Percentiles rank a stretch among this genome's conserved stretches.
phyloP scores from a whole-genome alignment of 1,140 invertebrate species.

The Parasteatoda tepidariorum region DNA sequence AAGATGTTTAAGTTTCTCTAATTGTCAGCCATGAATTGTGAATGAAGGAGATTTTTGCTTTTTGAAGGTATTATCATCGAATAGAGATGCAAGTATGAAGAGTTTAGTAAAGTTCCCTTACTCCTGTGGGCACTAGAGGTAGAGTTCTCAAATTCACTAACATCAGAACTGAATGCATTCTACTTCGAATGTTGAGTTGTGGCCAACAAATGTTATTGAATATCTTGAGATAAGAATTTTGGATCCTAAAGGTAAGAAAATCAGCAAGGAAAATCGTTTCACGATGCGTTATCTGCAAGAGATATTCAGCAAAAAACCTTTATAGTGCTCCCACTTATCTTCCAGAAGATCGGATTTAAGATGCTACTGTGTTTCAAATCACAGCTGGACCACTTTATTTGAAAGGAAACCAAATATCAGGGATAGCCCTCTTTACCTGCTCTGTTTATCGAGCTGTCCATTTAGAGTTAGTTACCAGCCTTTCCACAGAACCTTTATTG shows the following conservation, averaged over 20 bases:
- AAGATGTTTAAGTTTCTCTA: constrained; percentile 12
- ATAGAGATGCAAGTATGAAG: background rate
- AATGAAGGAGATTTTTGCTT: constrained; percentile 18
- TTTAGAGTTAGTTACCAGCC: too few species aligned
- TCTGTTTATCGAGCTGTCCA: too few species aligned
- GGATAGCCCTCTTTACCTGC: too few species aligned
- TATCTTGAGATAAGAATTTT: background rate
- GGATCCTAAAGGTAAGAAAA: background rate
- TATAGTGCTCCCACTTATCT: background rate
- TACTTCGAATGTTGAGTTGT: background rate
- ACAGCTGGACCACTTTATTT: too few species aligned
- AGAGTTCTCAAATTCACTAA: constrained; percentile 31
- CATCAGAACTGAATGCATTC: constrained; percentile 46
- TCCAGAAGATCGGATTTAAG: background rate
- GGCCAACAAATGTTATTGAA: background rate
- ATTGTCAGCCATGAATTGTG: background rate
- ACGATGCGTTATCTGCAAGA: background rate
- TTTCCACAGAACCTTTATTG: too few species aligned
- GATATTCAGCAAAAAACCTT: background rate
- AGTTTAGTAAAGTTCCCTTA: constrained; percentile 15
- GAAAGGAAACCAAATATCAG: too few species aligned
- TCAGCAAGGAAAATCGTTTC: background rate
- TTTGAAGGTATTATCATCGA: constrained; percentile 29
- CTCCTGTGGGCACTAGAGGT: background rate
- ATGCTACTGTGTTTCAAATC: constrained; percentile 7